phyloP scores from a whole-genome alignment of 2,888 invertebrate genomes.

The Drosophila kuntzei region DNA sequence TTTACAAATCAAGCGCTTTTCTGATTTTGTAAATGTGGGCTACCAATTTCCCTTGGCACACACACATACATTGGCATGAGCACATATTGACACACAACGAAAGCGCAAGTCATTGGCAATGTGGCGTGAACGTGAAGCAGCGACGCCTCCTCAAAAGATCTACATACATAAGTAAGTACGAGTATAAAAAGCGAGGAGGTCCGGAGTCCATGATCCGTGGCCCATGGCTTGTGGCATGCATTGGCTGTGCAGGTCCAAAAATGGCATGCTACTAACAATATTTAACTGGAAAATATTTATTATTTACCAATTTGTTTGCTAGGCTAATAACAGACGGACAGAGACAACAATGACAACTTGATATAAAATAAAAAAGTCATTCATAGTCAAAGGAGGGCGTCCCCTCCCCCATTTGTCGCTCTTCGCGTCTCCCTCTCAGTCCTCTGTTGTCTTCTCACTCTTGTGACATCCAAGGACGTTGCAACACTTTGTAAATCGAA shows the following conservation, averaged over 20 bases:
- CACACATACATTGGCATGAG: constrained; percentile 35
- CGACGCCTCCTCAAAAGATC: constrained; percentile 71
- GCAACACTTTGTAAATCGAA: constrained; percentile 76
- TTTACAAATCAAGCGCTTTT: constrained; percentile 81
- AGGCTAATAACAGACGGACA: constrained; percentile 72
- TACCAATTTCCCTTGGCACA: constrained; percentile 76
- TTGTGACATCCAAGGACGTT: constrained; percentile 67
- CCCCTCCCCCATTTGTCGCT: constrained; percentile 19
- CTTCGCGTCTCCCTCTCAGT: constrained; percentile 1
- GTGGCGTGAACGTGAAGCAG: constrained; percentile 58
- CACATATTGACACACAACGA: constrained; percentile 71
- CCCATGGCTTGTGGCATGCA: constrained; percentile 49
- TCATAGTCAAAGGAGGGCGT: constrained; percentile 38
- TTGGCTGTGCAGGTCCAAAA: constrained; percentile 62
- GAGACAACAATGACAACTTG: constrained; percentile 51
- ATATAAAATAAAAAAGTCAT: constrained; percentile 54
- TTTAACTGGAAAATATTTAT: constrained; percentile 84
- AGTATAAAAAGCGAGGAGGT: constrained; percentile 47
- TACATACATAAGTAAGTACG: constrained; percentile 68
- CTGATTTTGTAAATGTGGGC: constrained; percentile 81
- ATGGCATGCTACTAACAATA: constrained; percentile 82
- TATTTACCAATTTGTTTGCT: constrained; percentile 84
- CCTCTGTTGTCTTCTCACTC: constrained; percentile 4
- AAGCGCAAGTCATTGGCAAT: constrained; percentile 81
- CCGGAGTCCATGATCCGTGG: constrained; percentile 23